Conservation (phyloP, 2,797 vertebrate species). For the Petrocephalus schoutedeni region DNA sequence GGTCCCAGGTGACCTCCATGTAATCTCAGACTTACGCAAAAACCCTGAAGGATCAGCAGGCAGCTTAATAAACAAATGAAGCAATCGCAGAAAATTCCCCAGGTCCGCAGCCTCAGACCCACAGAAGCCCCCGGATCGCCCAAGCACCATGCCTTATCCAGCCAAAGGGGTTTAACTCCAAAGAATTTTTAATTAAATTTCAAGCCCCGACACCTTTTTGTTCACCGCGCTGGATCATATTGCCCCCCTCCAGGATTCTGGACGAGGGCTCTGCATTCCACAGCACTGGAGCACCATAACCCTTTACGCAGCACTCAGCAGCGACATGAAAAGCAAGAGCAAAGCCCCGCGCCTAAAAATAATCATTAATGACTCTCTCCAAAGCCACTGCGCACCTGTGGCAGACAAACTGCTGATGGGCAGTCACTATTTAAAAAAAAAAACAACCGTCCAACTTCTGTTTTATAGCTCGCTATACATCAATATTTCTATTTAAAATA, state of each 20-base stretch:
- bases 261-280: conserved; percentile 11
- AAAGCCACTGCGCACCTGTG: not conserved
- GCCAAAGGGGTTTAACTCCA: conserved; percentile 41
- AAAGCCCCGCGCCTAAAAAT: not conserved
- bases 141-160: conserved; percentile 13
- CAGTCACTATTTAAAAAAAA: not conserved
- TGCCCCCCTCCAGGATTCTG: conserved; percentile 38
- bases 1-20: conserved; percentile 18
- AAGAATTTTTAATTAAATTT: conserved; percentile 60
- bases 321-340: not conserved
- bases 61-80: conserved; percentile 30
- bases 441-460: not conserved
- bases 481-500: not conserved
- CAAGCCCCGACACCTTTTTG: conserved; percentile 35
- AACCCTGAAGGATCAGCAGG: conserved; percentile 33
- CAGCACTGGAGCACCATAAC: not conserved
- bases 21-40: conserved; percentile 41
- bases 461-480: not conserved
- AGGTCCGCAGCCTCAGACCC: conserved; percentile 6
- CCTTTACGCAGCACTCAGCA: not conserved
- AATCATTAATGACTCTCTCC: not conserved
- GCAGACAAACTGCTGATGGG: not conserved
- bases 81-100: conserved; percentile 26
- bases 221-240: conserved; percentile 35
- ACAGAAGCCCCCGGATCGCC: not conserved